A percentile compares a stretch with the other conserved stretches of the same genome.
Conservation (phyloP, 2,797 vertebrate genomes). For the Myiotriccus ornatus region DNA sequence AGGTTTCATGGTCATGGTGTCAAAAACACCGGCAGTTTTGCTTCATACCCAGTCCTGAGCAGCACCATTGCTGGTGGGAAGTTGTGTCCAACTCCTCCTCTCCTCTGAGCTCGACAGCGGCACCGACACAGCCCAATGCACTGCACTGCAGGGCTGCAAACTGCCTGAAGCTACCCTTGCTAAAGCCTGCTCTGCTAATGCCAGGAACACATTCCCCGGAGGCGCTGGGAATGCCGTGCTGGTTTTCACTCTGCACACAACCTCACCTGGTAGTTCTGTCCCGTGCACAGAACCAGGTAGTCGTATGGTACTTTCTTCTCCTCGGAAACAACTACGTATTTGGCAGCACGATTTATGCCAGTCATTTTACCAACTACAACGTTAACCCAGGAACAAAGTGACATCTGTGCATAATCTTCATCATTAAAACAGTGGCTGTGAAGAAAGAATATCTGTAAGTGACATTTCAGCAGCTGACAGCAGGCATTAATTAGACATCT, state of each 20-base stretch:
- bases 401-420: slow-evolving; percentile 82
- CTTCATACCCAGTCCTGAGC: neutral
- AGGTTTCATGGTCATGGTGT: neutral
- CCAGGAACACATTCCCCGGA: neutral
- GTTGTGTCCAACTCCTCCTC: neutral
- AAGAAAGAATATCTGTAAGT: slow-evolving; percentile 70
- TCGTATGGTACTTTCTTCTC: slow-evolving; percentile 81
- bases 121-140: neutral
- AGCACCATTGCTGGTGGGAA: neutral
- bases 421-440: slow-evolving; percentile 86
- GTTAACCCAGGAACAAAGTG: slow-evolving; percentile 81
- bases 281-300: slow-evolving; percentile 88
- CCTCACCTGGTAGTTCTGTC: slow-evolving; percentile 82
- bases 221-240: neutral
- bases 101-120: fast-evolving
- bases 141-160: neutral
- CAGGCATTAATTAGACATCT: slow-evolving; percentile 78
- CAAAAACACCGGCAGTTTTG: neutral
- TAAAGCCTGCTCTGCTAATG: neutral
- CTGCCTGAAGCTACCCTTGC: neutral
- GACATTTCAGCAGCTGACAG: slow-evolving; percentile 76
- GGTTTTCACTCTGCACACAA: neutral
- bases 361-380: slow-evolving; percentile 88
- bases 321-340: slow-evolving; percentile 78
- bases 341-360: slow-evolving; percentile 84